Evolutionary conservation across 2,113 vertebrate species (phyloP), one percentile per base, ranked within the genome.

Genomic region (Genyomyrus donnyi): DNA sequence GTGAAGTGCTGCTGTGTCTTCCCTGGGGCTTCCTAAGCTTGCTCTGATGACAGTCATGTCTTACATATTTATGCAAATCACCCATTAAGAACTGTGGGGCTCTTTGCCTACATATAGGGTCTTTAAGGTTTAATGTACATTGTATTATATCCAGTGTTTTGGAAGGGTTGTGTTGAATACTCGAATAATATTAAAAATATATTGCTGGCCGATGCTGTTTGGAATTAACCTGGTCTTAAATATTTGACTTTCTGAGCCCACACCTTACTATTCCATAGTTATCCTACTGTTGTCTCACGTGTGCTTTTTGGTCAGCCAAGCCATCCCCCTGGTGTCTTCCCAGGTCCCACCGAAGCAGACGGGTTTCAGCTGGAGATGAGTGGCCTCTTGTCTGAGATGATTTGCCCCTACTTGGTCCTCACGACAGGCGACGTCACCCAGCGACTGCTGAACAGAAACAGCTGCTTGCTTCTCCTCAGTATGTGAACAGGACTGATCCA

Each of bases 331-430:
- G 10, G n/a, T 53, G 58, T 89, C 19, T 35, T 27, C 42, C 39
- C 93, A 99, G 98, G 98, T 96, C 97, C 98, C 0, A 96, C 92
- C 0, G 98, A 99, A 95, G 97, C 98, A 1, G 98, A 99, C 92
- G 95, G 97, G 89, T 99, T 99, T 93, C 97, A 99, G 77, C 96
- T 99, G 48, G 98, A 99, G 95, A 96, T 99, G 96, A 99, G 98
- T 77, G 98, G 98, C 6, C 94, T 99, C 10, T 94, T 99, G 86
- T 95, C 97, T 49, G 98, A 99, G 95, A 96, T 99, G 92, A 96
- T 95, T 91, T 99, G 98, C 93, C 98, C 98, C 0, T 99, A 99
- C 93, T 58, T 94, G 0, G 95, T 96, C 87, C 94, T 99, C 92
- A 97, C 96, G 77, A 96, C 96, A 15, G 98, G 98, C 93, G 97